Evolutionary conservation across 2,888 invertebrate species (phyloP).

Genomic region (Melanotus villosus): DNA sequence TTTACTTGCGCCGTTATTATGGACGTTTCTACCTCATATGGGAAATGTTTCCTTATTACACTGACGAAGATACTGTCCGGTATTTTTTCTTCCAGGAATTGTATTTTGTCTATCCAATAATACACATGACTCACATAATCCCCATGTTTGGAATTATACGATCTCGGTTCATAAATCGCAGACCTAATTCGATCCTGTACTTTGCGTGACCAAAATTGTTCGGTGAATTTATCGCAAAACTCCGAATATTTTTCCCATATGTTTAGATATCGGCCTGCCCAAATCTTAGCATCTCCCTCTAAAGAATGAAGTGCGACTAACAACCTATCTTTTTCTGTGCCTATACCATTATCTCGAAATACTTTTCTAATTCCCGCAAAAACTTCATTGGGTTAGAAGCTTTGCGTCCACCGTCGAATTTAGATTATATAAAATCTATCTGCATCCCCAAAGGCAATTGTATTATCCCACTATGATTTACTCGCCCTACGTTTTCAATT

Average conservation of each 20-base stretch:
- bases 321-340: neutral
- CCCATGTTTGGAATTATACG: too few relatives aligned
- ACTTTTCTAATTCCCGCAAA: neutral
- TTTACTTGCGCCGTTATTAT: too few relatives aligned
- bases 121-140: too few relatives aligned
- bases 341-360: neutral
- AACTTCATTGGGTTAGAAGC: neutral
- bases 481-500: neutral
- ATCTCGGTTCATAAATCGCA: neutral
- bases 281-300: neutral
- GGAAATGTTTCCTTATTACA: too few relatives aligned
- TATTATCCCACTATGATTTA: neutral
- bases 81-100: too few relatives aligned
- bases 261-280: neutral
- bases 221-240: neutral
- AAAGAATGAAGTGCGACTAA: neutral
- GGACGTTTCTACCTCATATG: too few relatives aligned
- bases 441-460: neutral
- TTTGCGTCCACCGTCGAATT: neutral
- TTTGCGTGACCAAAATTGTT: neutral
- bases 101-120: too few relatives aligned
- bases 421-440: neutral
- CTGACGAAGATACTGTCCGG: too few relatives aligned
- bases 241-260: neutral
- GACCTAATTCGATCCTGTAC: neutral